Evolutionary conservation across 2,797 vertebrate species (phyloP).

Genomic region (Phoebastria nigripes): DNA sequence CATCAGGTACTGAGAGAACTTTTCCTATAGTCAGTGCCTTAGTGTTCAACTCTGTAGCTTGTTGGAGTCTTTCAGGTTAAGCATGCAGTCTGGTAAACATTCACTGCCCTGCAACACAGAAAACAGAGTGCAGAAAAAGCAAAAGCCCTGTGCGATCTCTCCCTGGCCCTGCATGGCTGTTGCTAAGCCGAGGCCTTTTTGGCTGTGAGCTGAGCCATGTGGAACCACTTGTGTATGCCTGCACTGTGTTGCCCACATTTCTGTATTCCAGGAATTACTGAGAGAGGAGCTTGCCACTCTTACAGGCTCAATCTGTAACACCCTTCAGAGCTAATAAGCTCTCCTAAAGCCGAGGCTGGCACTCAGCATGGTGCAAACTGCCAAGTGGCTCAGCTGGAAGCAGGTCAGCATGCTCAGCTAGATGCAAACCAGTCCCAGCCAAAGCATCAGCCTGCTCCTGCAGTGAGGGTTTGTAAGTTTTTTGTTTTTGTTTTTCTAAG

Average conservation of each 20-base stretch:
- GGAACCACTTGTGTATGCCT: neutral
- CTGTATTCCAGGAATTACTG: neutral
- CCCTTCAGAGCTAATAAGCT: neutral
- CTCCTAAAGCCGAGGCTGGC: neutral
- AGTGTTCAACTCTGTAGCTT: neutral
- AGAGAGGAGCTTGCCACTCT: neutral
- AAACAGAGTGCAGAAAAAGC: neutral
- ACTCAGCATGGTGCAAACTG: neutral
- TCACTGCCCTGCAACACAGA: neutral
- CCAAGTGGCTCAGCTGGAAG: neutral
- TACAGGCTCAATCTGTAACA: neutral
- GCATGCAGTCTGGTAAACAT: neutral
- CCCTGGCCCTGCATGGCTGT: neutral
- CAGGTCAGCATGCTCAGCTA: neutral
- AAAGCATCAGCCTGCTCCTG: neutral
- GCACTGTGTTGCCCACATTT: neutral
- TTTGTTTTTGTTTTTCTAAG: neutral
- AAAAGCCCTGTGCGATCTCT: neutral
- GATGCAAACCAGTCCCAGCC: neutral
- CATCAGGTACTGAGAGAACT: neutral
- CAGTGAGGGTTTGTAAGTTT: neutral
- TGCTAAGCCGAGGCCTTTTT: neutral
- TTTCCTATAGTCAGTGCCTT: neutral
- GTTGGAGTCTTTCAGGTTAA: neutral
- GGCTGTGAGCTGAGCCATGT: neutral